phyloP scores from a whole-genome alignment of 2,113 vertebrate species.

The Plectropomus leopardus region DNA sequence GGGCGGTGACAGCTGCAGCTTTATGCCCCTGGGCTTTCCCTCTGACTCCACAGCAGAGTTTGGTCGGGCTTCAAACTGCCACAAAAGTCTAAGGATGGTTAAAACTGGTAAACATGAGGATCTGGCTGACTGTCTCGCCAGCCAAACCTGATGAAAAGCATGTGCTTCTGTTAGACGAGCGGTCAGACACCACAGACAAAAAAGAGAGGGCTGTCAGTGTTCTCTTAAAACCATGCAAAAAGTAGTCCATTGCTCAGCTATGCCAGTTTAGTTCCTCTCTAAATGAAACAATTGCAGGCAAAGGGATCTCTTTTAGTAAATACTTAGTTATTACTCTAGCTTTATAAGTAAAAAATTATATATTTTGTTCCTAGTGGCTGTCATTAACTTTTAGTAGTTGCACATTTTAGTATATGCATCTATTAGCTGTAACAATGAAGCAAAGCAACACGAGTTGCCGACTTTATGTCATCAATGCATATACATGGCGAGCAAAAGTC shows the following conservation, averaged over 20 bases:
- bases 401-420: no score
- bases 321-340: no score
- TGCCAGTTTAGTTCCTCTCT: not conserved
- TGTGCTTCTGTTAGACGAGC: not conserved
- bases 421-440: no score
- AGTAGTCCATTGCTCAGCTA: not conserved
- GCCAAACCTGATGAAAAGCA: slow-evolving; percentile 13
- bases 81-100: slow-evolving; percentile 12
- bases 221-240: not conserved
- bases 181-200: not conserved
- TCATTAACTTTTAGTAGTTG: no score
- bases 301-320: no score
- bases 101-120: slow-evolving; percentile 21
- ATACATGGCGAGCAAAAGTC: no score
- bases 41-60: slow-evolving; percentile 1
- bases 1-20: slow-evolving; percentile 20
- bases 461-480: no score
- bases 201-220: not conserved
- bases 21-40: slow-evolving; percentile 3
- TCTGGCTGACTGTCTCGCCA: not conserved
- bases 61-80: slow-evolving; percentile 2
- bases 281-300: not conserved
- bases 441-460: no score
- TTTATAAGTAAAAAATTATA: no score
- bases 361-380: no score